Base-by-base conservation (phyloP, 2,113 vertebrate species). In the Mirza zaza region DNA sequence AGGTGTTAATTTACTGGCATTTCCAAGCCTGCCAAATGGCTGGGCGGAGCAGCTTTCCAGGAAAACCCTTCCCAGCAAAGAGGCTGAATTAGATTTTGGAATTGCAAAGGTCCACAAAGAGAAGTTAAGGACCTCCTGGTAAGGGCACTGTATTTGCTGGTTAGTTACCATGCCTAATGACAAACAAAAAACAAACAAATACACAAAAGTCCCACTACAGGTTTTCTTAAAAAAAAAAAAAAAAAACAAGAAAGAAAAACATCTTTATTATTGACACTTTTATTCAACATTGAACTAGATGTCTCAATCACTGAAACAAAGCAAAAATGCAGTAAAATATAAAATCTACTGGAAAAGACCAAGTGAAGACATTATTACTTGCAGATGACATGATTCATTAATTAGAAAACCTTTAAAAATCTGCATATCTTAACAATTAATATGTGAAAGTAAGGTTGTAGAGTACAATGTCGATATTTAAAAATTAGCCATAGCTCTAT, bases 1-100 rank as follows among this genome's bases (percentile, higher is more conserved):
- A 85, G 36, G 21, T 96, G 59, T 90, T 93, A 88, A 93, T 96
- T 91, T 91, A 29, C 59, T 88, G 68, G 34, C 29, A 75, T 95
- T 95, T 91, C 59, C 21, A 93, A 68, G 9, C 5, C 13, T 96
- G 59, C 34, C 71, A 85, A 82, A 34, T 59, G 29, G 20, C 8
- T n/a, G 4, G 13, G 7, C 0, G 57, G 21, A 8, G 55, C 7
- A 65, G 8, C 9, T 95, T 92, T 90, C n/a, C 65, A 77, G 61
- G 45, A 93, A 90, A 90, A 32, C 23, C 3, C 13, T 50, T 21
- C 23, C 6, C 2, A 29, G 73, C 71, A 20, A 14, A 52, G 48
- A 80, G 81, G 34, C 23, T 48, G n/a, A 82, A 55, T 29, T 75
- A 18, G 21, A 59, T 36, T 3, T 17, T 36, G 29, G 39, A 52